Evolutionary conservation across 2,113 vertebrate species (phyloP).

Genomic region (Hyla sarda): DNA sequence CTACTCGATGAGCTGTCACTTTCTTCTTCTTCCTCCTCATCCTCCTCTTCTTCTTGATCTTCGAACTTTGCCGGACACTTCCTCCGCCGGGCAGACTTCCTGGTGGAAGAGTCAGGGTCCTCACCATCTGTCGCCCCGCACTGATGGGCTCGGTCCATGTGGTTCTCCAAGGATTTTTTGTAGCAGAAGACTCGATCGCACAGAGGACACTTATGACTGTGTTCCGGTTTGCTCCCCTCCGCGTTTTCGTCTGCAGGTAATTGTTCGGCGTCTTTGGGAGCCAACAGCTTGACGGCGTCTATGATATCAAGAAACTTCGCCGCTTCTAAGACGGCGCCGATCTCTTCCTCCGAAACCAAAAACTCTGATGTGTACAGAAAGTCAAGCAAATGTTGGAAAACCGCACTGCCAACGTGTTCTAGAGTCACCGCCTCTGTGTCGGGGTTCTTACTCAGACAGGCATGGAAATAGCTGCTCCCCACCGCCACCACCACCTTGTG

Average conservation of each 20-base stretch:
- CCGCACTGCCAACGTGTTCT: constrained; percentile 89
- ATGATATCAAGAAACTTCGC: constrained; percentile 95
- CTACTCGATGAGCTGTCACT: constrained; percentile 66
- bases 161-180: constrained; percentile 81
- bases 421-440: constrained; percentile 80
- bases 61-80: constrained; percentile 83
- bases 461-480: constrained; percentile 96
- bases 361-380: constrained; percentile 95
- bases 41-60: constrained; percentile 73
- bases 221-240: constrained; percentile 71
- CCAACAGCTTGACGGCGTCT: constrained; percentile 89
- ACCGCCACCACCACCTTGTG: constrained; percentile 96
- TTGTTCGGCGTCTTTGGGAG: constrained; percentile 73
- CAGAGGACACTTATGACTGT: constrained; percentile 73
- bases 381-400: constrained; percentile 88
- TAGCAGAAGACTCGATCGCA: constrained; percentile 78
- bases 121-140: constrained; percentile 71
- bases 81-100: constrained; percentile 82
- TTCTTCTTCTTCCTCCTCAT: constrained; percentile 71
- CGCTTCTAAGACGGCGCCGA: constrained; percentile 85
- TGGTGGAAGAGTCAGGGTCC: constrained; percentile 68
- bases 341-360: constrained; percentile 82
- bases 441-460: constrained; percentile 89
- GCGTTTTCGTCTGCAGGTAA: constrained; percentile 65
- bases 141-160: constrained; percentile 76